Base-by-base conservation (phyloP, 2,113 vertebrate genomes). In the Forbesichthys papilliferus region DNA sequence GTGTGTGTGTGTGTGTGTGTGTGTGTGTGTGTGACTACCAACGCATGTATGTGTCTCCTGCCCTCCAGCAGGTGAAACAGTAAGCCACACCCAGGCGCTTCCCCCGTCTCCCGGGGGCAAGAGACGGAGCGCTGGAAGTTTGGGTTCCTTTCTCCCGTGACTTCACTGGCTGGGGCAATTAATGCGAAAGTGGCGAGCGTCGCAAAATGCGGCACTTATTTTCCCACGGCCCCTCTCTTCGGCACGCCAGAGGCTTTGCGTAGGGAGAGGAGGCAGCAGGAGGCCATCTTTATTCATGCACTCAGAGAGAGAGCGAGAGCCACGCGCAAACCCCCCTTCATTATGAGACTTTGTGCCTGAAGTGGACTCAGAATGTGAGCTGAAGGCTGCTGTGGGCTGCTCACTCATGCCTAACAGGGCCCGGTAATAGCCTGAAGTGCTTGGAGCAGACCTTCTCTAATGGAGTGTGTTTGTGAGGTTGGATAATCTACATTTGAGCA, bases 261-360 rank as follows among this genome's bases (percentile, higher is more conserved):
- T 27, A 27, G 68, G 57, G 9, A 47, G 64, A 57, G 33, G 69
- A 65, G 70, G 77, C 78, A 86, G 75, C 81, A 82, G 66, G 74
- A 75, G 33, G 34, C 66, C 70, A 82, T 87, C 81, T 78, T 81
- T 87, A 87, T 86, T 86, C 71, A 82, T 71, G 74, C 66, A 65
- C 56, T 66, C 74, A 82, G 73, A 33, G 65, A 82, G 78, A 27
- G 71, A 76, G 76, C 81, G 73, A 33, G 65, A 82, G 78, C 72
- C 58, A 34, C 75, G 73, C 75, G 54, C 61, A 68, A 85, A 83
- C 77, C 61, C 75, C 71, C 60, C 61, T 75, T 85, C 78, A 85
- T 91, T 86, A 84, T 52, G 48, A 65, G 74, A 78, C 73, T 70
- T 83, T 84, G 79, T 82, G 79, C 61, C 54, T 76, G 72, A 85